Base-by-base conservation (phyloP, 64 coral and sea anemone species). In the Platygyra sinensis region DNA sequence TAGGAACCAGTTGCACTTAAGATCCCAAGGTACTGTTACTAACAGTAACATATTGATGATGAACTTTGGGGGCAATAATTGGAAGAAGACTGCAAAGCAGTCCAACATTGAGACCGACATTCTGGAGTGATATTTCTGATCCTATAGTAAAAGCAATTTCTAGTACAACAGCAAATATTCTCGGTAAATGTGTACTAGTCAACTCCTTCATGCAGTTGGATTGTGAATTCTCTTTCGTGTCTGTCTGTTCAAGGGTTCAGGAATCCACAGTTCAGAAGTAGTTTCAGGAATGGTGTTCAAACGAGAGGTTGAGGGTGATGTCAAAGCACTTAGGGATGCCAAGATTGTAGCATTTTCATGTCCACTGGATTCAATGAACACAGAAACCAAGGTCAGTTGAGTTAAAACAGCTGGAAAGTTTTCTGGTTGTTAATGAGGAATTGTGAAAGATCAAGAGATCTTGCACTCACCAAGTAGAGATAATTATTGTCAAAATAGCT, bases 271-370 rank as follows among this genome's bases (percentile, higher is more conserved):
- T 18, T 99, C 97, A 20, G 90, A 93, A 51, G 94, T 99, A 4
- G 61, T 99, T 13, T 91, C 91, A 61, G 97, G 97, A 20, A 96
- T 99, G 97, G 97, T 99, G 10, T 99, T 99, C 79, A 95, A 91
- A 32, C 88, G 94, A 77, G 91, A 93, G 74, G 97, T 99, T 7
- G 97, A 99, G 83, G 97, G 97, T 18, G 88, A 96, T 87, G 78
- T 99, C 1, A 99, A 89, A 12, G 72, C 89, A 73, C 91, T 87
- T 4, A 82, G 49, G 22, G 86, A 99, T 80, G 93, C 94, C 62
- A 99, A 86, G 72, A 92, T 96, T 69, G 97, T 89, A 18, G 91
- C 95, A 4, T 99, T 93, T 78, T 89, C 97, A 16, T 99, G 94
- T 89, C 97, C 97, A 24, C 59, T 99, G 50, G 97, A 99, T 79